Percentiles rank a stretch among this genome's conserved stretches.
Conservation (phyloP, 2,888 invertebrate genomes). For the Leptinotarsa haldemani region DNA sequence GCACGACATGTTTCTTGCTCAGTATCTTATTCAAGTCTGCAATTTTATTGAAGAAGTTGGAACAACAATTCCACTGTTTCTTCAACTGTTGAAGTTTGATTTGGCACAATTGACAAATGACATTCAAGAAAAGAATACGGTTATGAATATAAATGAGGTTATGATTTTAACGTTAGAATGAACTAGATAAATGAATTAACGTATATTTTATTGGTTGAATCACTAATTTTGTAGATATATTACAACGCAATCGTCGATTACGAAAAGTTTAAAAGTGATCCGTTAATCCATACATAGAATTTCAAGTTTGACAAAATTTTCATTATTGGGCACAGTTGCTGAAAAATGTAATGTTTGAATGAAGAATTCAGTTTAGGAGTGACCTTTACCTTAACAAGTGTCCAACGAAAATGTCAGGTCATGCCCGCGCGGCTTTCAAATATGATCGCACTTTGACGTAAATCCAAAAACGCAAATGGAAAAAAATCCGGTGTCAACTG, state of each 20-base stretch:
- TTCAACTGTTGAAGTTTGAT: neutral
- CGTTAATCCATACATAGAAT: too few species aligned
- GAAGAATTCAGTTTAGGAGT: neutral
- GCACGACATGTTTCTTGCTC: too few species aligned
- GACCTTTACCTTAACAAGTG: conserved; percentile 16
- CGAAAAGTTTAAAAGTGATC: too few species aligned
- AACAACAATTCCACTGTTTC: too few species aligned
- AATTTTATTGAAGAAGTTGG: too few species aligned
- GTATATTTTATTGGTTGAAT: neutral
- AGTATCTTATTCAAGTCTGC: too few species aligned
- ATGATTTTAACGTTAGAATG: neutral
- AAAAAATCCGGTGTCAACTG: conserved; percentile 11
- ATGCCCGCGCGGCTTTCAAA: conserved; percentile 1
- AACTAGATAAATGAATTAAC: neutral
- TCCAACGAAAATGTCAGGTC: conserved; percentile 8
- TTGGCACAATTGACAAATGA: neutral
- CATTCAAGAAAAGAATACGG: neutral
- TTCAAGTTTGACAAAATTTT: neutral
- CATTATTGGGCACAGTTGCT: neutral
- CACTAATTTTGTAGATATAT: neutral
- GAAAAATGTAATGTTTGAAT: neutral
- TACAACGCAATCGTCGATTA: too few species aligned
- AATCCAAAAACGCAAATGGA: conserved; percentile 1
- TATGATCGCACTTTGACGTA: conserved; percentile 2
- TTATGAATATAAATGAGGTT: neutral